phyloP scores from a whole-genome alignment of 1,140 invertebrate genomes.

The Heliothis subflexa region DNA sequence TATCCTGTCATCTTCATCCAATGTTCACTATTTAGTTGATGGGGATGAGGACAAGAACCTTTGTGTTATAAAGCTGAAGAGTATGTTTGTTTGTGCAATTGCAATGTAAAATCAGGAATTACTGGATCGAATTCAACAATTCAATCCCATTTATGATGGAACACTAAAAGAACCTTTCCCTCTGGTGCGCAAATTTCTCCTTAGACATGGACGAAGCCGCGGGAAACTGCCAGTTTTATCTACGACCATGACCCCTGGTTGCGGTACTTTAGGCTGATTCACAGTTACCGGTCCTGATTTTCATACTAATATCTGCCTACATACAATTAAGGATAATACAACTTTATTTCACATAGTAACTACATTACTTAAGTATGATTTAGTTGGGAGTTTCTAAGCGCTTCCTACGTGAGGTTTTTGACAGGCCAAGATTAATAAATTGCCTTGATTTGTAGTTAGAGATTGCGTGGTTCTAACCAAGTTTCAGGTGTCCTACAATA shows the following conservation, averaged over 20 bases:
- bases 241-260: constrained; percentile 23
- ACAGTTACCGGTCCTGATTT: constrained; percentile 18
- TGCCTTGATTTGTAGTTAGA: not conserved
- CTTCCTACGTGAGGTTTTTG: constrained; percentile 15
- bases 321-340: not conserved
- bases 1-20: no score
- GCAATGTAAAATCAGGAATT: no score
- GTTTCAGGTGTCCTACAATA: not conserved
- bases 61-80: no score
- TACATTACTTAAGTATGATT: not conserved
- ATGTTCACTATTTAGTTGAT: no score
- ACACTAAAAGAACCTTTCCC: no score
- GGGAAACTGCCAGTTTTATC: not conserved
- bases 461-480: not conserved
- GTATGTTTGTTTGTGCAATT: no score
- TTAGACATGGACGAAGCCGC: no score
- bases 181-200: no score
- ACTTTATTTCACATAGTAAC: not conserved
- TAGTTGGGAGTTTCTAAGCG: not conserved
- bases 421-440: not conserved
- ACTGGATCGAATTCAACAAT: no score
- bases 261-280: not conserved
- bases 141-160: no score
- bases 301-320: constrained; percentile 8
- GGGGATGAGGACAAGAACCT: no score